Evolutionary conservation across 2,797 vertebrate genomes (phyloP), one percentile per base, ranked within the genome.

Genomic region (Esox masquinongy): DNA sequence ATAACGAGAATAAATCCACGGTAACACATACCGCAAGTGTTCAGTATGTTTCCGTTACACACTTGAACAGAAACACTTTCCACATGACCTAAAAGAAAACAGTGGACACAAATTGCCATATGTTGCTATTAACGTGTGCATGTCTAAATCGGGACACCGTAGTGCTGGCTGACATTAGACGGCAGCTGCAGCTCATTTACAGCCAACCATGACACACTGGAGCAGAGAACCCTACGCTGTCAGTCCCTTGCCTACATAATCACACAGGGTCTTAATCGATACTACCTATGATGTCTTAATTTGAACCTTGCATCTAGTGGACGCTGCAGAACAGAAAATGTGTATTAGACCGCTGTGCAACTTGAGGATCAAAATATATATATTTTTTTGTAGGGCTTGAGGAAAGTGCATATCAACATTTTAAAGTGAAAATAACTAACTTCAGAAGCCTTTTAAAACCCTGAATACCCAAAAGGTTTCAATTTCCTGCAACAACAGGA

Each of bases 121-220:
- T 82, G 67, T 24, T 72, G 81, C 82, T 74, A 81, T 87, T 88
- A 81, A 87, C 84, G 73, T 84, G 74, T 75, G 73, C 81, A 78
- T 34, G 78, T 84, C 90, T 93, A 93, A 92, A 92, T 90, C 80
- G 63, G 75, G 74, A 68, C 68, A 86, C 90, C 86, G 80, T 83
- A 85, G 88, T 84, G 90, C 87, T 86, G 7, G 26, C 74, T 73
- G 91, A 93, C 90, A 84, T 88, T 78, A 66, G 84, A 83, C 83
- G 86, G 87, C 92, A 93, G 92, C 88, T 94, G 93, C 91, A 85
- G 80, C 71, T 78, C 84, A 84, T 79, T 79, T 70, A 78, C 85
- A 84, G 83, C n/a, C 26, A 16, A 56, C 49, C 59, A 69, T n/a
- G 49, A 71, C 51, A 70, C 39, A 56, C 50, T 50, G 69, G n/a